Base-by-base conservation (phyloP, 2,797 vertebrate genomes). In the Tenualosa thibaudeaui region DNA sequence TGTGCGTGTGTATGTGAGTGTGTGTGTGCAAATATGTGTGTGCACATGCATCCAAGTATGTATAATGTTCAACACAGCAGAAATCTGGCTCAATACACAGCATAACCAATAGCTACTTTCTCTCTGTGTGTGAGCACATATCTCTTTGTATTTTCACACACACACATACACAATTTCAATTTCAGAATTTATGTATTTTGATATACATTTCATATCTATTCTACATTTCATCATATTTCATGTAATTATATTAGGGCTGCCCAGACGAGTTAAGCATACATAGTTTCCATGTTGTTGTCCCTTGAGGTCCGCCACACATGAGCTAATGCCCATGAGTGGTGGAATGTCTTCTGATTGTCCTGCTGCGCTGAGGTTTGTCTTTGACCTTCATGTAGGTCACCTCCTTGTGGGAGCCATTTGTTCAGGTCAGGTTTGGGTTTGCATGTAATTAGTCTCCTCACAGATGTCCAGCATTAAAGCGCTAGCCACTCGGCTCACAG, bases 311-410 rank as follows among this genome's bases (percentile, higher is more conserved):
- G 5, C 22, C 19, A 58, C 51, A 53, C 51, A 2, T 53, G 6
- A 58, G 5, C 56, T n/a, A 22, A 4, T 58, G 6, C 56, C 56
- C 56, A 58, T 6, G 56, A 19, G 19, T 22, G 22, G 56, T 6
- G 56, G 19, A 58, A 58, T 58, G 56, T 58, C 56, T 58, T 22
- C 56, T 22, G 56, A 58, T 58, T 58, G 56, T 58, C 19, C 56
- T 58, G 22, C 19, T 5, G 56, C 19, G 56, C 19, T 22, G 56
- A 58, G 56, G 56, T 43, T 17, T 54, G 46, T 78, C 68, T 90
- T 85, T 31, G 82, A 83, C 82, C 26, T 71, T 81, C 68, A 75
- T 58, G 68, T 37, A 85, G 60, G 83, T 89, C 78, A 87, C 65
- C 60, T 84, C 85, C 43, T 49, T 75, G 26, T 84, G 81, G 84